Base-by-base conservation (phyloP, 2,888 invertebrate genomes). In the Euzophera pinguis region DNA sequence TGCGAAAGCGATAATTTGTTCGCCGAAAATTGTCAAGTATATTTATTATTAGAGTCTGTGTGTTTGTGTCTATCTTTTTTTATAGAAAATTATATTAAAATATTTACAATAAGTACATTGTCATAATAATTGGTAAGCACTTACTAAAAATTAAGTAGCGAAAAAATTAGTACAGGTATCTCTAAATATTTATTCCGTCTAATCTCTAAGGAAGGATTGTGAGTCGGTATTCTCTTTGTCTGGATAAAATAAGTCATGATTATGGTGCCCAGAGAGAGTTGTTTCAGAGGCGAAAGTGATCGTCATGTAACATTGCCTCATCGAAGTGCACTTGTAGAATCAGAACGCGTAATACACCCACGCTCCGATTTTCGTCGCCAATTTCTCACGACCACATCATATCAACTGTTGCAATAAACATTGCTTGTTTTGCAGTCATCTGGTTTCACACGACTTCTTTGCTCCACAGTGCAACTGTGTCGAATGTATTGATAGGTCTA, bases 341-440 rank as follows among this genome's bases (percentile, higher is more conserved):
- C 69, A 63, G 66, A 71, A 76, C 75, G 75, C 76, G 79, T 81
- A 82, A 82, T 76, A 78, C 75, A 82, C 87, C 85, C 88, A 88
- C 88, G 88, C 73, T 87, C 87, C 64, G 78, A 81, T 86, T 87
- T 83, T 78, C 69, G 73, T 70, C 55, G 63, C 57, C 65, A 76
- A 76, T 78, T 86, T 85, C 85, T 82, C 84, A 88, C 83, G 80
- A 78, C 75, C 67, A 78, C 75, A 79, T 82, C 78, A 76, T 63
- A 65, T 67, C 67, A 74, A 75, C 67, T 68, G 75, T 74, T 75
- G 73, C 76, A 73, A 64, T 76, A 69, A 64, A 78, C 70, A 75
- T 77, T 72, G 66, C 65, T 69, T 70, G 71, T 78, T 76, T 77
- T 76, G 69, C 65, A 70, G 67, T 56, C 69, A 67, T 74, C 70